phyloP scores from a whole-genome alignment of 2,113 vertebrate species.

The Carlito syrichta region DNA sequence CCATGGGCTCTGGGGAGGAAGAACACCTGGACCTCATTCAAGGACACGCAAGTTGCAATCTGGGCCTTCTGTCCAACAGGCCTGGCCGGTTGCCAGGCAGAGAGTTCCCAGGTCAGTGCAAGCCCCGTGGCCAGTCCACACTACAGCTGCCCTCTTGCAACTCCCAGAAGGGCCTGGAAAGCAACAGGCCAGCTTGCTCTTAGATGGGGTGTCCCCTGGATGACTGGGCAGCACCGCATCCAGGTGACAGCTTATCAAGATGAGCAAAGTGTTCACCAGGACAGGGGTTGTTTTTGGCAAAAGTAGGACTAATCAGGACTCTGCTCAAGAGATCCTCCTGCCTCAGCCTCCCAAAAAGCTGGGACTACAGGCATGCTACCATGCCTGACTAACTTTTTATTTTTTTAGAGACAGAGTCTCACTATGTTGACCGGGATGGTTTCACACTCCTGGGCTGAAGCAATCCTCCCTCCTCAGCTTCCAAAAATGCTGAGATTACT shows the following conservation, averaged over 20 bases:
- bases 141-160: neutral
- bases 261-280: neutral
- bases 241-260: neutral
- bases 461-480: too few relatives aligned
- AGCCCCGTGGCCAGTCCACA: neutral
- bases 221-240: neutral
- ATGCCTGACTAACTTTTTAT: too few relatives aligned
- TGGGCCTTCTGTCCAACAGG: rapidly evolving
- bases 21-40: rapidly evolving
- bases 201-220: neutral
- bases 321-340: too few relatives aligned
- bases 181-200: neutral
- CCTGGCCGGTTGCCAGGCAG: neutral
- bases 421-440: too few relatives aligned
- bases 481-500: too few relatives aligned
- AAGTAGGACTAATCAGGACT: neutral
- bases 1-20: neutral
- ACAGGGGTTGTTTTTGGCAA: neutral
- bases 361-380: too few relatives aligned
- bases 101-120: rapidly evolving
- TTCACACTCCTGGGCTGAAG: too few relatives aligned
- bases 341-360: too few relatives aligned
- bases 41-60: neutral
- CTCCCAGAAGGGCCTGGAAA: neutral
- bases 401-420: too few relatives aligned